phyloP scores from a whole-genome alignment of 2,888 invertebrate species.

The Phengaris arion region DNA sequence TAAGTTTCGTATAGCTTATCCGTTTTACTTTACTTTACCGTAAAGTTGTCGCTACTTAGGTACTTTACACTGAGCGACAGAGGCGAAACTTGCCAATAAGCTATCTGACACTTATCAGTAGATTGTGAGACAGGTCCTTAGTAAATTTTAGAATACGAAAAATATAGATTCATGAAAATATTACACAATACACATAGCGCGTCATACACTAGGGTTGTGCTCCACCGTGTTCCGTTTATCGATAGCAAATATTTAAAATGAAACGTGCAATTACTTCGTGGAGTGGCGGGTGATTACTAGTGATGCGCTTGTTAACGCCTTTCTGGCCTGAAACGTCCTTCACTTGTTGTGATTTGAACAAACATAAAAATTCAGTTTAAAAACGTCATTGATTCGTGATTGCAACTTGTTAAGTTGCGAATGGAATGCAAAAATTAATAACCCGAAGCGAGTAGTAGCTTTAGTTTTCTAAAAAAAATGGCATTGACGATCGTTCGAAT shows the following conservation, averaged over 20 bases:
- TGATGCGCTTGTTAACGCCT: conserved; percentile 69
- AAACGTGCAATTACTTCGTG: conserved; percentile 69
- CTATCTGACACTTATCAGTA: no score
- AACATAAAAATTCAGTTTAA: neutral
- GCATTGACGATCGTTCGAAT: no score
- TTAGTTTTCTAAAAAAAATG: neutral
- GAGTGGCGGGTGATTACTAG: conserved; percentile 66
- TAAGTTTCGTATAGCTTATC: no score
- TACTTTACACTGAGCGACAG: no score
- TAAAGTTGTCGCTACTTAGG: no score
- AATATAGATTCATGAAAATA: no score
- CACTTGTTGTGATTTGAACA: conserved; percentile 34
- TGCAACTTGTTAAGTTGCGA: neutral
- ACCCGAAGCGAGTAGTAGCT: neutral
- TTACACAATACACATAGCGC: neutral
- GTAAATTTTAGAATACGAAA: neutral
- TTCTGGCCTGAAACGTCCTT: conserved; percentile 43
- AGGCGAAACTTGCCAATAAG: no score
- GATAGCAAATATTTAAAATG: conserved; percentile 65
- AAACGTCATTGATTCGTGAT: neutral
- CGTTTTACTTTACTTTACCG: no score
- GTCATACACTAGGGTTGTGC: neutral
- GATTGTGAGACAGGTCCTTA: neutral
- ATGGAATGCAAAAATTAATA: neutral
- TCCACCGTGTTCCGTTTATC: conserved; percentile 45